Evolutionary conservation across 2,113 vertebrate species (phyloP), one percentile per base, ranked within the genome.

Genomic region (Dolichotis patagonum): DNA sequence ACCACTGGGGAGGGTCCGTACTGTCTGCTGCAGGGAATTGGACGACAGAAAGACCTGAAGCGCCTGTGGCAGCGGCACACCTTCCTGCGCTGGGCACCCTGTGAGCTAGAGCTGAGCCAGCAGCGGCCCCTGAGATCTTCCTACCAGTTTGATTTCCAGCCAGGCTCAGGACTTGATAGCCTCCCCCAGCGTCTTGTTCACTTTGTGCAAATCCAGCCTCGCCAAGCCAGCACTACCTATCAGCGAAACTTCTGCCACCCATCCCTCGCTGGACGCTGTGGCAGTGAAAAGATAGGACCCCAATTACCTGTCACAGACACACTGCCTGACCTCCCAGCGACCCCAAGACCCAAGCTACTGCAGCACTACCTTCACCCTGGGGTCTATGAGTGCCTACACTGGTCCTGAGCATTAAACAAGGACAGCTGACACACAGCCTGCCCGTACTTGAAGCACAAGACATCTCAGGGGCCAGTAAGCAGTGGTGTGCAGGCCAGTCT

Each of bases 341-440:
- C 65, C 69, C 63, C 95, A 7, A 97, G 65, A 58, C 91, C 73
- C 90, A 97, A 96, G 80, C 32, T 88, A 62, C 85, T 96, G 38
- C 96, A 97, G 56, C 93, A 96, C 73, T 97, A 91, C 58, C 88
- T 97, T 52, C 96, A 96, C 7, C 49, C 91, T 54, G 98, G 98
- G 5, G 98, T 98, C 60, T 98, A 95, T 3, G 98, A 98, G 77
- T 98, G 98, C 92, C 96, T 98, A 13, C 92, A 95, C 41, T 98
- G 98, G 98, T 90, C 93, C 9, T 92, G 71, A 81, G 46, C 80
- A 98, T 97, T 98, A 97, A 98, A 98, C 13, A 62, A 89, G 8
- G 24, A 71, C 41, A 46, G 35, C 30, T 98, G 88, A 95, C 69
- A 69, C 24, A 28, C 28, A 30, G 75, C 46, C 56, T 88, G 35